phyloP scores from a whole-genome alignment of 2,888 invertebrate species.

The Calameuta idolon region DNA sequence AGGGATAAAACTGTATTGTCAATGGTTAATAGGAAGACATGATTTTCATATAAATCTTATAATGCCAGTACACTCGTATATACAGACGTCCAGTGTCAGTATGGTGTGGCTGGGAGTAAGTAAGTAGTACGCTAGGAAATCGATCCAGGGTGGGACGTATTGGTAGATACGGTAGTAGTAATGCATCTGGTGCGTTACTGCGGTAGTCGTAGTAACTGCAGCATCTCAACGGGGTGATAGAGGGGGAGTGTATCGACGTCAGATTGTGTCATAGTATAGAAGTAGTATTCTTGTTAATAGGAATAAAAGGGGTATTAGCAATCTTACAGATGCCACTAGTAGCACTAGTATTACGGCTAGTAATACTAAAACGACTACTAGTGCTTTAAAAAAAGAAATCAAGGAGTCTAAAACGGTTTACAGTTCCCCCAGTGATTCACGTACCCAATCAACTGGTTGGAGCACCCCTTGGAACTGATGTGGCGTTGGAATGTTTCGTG shows the following conservation, averaged over 20 bases:
- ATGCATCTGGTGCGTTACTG: not conserved
- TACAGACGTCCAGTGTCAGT: not conserved
- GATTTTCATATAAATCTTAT: not conserved
- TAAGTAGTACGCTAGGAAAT: not conserved
- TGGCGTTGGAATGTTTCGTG: conserved; percentile 88
- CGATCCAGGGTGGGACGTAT: not conserved
- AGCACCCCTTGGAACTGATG: conserved; percentile 87
- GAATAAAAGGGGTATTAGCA: not conserved
- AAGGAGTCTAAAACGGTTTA: conserved; percentile 44
- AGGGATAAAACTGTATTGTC: not conserved
- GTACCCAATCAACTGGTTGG: conserved; percentile 94
- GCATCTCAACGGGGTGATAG: not conserved
- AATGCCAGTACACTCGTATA: not conserved
- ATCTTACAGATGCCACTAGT: not conserved
- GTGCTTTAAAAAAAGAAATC: conserved; percentile 19
- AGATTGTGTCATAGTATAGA: not conserved
- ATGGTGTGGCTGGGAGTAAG: not conserved
- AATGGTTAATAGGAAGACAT: not conserved
- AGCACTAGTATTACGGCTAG: not conserved
- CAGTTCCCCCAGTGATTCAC: conserved; percentile 92
- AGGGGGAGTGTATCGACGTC: not conserved
- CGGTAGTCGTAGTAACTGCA: not conserved
- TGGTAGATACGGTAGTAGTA: not conserved
- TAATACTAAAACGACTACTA: conserved; percentile 23
- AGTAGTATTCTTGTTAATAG: not conserved